Evolutionary conservation across 2,888 invertebrate genomes (phyloP).

Genomic region (Drosophila bunnanda): DNA sequence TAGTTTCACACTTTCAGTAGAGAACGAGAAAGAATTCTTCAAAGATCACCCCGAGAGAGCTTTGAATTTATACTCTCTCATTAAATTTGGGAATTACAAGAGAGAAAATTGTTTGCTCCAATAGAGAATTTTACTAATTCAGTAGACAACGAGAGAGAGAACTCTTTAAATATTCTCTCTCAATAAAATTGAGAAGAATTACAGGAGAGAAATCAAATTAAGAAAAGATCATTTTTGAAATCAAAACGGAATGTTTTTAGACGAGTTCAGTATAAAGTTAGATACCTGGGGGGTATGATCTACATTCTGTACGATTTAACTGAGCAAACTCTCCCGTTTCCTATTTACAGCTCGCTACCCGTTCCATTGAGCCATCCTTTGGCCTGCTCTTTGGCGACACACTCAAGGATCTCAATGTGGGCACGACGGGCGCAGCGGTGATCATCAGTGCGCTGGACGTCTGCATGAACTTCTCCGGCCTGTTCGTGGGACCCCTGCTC

Average conservation of each 20-base stretch:
- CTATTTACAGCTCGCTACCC: slow-evolving; percentile 88
- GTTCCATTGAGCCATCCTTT: slow-evolving; percentile 92
- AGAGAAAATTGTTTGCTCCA: background rate
- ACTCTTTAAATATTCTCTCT: background rate
- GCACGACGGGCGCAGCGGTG: slow-evolving; percentile 90
- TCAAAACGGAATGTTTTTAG: background rate
- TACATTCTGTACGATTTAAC: background rate
- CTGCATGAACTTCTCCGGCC: slow-evolving; percentile 91
- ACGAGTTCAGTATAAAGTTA: background rate
- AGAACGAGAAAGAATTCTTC: background rate
- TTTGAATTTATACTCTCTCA: background rate
- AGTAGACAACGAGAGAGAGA: background rate
- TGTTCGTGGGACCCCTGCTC: slow-evolving; percentile 91
- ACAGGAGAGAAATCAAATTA: background rate
- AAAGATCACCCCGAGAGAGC: background rate
- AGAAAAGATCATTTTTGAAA: background rate
- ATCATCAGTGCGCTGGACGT: slow-evolving; percentile 91
- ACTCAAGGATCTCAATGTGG: slow-evolving; percentile 88
- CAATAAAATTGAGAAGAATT: background rate
- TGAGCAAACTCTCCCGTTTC: background rate
- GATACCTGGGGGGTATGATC: background rate
- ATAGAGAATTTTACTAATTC: too few relatives aligned
- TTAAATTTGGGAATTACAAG: background rate
- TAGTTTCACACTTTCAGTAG: too few relatives aligned
- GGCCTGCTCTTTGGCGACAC: slow-evolving; percentile 92